Conservation (phyloP, 2,113 vertebrate species). For the Crotalus horridus region DNA sequence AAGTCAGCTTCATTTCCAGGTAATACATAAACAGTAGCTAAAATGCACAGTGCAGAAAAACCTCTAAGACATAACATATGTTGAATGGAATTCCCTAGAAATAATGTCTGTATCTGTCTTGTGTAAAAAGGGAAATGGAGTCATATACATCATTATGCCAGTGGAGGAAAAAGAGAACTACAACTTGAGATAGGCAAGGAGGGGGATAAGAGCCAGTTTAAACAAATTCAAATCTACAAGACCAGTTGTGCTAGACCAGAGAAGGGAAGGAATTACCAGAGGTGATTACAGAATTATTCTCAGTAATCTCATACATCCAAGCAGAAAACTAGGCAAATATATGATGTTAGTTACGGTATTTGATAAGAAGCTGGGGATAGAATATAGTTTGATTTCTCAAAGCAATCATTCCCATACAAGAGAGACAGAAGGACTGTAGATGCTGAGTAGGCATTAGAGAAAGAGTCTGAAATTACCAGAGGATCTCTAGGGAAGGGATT, state of each 20-base stretch:
- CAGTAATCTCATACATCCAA: neutral
- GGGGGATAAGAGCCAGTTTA: neutral
- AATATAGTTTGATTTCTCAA: neutral
- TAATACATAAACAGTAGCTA: neutral
- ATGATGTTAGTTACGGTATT: neutral
- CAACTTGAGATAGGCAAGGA: neutral
- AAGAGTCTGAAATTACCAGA: neutral
- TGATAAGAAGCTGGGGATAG: neutral
- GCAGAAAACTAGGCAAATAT: neutral
- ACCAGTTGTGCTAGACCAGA: neutral
- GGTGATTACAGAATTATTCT: neutral
- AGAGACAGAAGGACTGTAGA: neutral
- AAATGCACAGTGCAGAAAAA: neutral
- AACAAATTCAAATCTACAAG: neutral
- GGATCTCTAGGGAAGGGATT: neutral
- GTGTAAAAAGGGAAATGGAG: neutral
- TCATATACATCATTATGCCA: neutral
- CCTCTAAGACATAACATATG: neutral
- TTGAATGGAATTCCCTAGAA: neutral
- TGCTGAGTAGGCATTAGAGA: neutral
- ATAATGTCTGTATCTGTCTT: neutral
- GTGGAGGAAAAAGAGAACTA: neutral
- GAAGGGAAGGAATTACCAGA: neutral
- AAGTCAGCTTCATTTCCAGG: neutral
- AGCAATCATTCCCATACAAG: neutral